Evolutionary conservation across 2,113 vertebrate species (phyloP).

Genomic region (Hemichromis elongatus): DNA sequence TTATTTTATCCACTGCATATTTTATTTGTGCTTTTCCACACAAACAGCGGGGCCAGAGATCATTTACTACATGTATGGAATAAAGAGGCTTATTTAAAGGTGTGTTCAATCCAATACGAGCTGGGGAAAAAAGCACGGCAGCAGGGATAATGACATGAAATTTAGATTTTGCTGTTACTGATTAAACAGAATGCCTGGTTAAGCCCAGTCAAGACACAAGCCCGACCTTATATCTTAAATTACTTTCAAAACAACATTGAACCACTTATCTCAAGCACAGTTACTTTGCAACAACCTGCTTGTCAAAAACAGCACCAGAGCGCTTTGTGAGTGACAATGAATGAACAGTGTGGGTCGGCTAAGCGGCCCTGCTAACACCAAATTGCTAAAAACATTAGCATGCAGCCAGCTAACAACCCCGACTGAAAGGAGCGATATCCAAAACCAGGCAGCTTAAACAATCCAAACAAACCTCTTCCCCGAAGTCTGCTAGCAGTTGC

Average conservation of each 20-base stretch:
- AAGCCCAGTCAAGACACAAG: background rate
- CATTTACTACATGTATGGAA: background rate
- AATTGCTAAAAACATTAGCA: conserved; percentile 63
- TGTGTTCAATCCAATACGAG: background rate
- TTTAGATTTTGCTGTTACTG: background rate
- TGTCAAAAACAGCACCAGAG: background rate
- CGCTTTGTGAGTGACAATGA: background rate
- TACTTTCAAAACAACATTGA: background rate
- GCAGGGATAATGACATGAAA: background rate
- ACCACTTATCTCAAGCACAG: background rate
- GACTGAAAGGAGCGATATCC: background rate
- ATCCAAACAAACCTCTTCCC: conserved; percentile 67
- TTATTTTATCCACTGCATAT: background rate
- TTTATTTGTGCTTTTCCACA: background rate
- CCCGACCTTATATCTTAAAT: background rate
- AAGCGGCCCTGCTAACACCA: background rate
- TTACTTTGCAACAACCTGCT: background rate
- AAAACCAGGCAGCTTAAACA: background rate
- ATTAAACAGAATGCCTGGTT: background rate
- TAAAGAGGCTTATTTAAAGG: background rate
- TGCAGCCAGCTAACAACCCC: background rate
- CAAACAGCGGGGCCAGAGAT: background rate
- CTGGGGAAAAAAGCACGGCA: background rate
- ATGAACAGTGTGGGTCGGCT: background rate
- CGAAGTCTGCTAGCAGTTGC: conserved; percentile 56